Conservation (phyloP, 1,140 invertebrate species). For the Drosophila dunni region DNA sequence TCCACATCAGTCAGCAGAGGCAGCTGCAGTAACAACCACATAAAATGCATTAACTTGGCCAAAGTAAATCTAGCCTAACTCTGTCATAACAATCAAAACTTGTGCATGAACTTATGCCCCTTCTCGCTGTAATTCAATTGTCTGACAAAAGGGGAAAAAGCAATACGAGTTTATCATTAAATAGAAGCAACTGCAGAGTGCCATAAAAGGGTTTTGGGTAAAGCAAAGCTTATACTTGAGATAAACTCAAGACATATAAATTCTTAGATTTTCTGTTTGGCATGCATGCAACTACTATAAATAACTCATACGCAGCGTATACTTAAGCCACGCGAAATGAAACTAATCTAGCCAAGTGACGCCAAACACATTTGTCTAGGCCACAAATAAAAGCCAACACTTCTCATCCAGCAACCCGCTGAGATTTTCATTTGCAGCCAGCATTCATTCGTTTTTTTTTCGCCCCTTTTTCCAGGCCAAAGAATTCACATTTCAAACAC, state of each 20-base stretch:
- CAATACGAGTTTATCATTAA: not conserved
- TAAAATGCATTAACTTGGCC: conserved; percentile 16
- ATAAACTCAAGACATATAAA: conserved; percentile 46
- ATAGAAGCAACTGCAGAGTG: not conserved
- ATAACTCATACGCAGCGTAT: conserved; percentile 72
- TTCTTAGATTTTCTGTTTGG: conserved; percentile 34
- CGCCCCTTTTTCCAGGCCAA: conserved; percentile 21
- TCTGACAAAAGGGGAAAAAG: not conserved
- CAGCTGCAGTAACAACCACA: conserved; percentile 23
- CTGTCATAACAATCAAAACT: conserved; percentile 33
- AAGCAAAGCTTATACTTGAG: not conserved
- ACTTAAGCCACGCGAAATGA: conserved; percentile 49
- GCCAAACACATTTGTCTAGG: conserved; percentile 68
- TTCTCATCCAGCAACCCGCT: conserved; percentile 35
- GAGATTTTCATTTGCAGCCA: conserved; percentile 58
- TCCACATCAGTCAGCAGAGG: not conserved
- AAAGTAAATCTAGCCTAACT: conserved; percentile 24
- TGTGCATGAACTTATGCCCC: conserved; percentile 1
- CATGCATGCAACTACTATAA: conserved; percentile 53
- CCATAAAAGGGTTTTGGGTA: not conserved
- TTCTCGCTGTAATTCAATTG: not conserved
- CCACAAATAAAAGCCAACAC: conserved; percentile 47
- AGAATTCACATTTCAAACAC: conserved; percentile 26
- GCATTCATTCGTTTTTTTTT: not conserved
- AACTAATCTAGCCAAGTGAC: conserved; percentile 63